Conservation (phyloP, 2,113 vertebrate species). For the Hylia prasina region DNA sequence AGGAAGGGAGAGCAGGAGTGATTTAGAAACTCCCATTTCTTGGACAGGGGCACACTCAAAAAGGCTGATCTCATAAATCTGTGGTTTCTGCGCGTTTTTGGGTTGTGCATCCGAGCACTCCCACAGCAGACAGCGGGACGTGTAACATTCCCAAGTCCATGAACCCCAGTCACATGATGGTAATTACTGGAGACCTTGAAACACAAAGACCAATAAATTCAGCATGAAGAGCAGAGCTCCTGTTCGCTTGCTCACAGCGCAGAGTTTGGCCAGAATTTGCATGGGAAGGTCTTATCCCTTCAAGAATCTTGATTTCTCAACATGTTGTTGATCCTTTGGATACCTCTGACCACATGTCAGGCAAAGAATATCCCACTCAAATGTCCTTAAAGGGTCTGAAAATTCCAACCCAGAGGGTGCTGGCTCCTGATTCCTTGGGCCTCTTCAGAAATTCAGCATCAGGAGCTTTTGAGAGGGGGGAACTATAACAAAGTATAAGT, state of each 20-base stretch:
- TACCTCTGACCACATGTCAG: background rate
- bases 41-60: background rate
- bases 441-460: background rate
- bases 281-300: background rate
- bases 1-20: background rate
- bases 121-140: constrained; percentile 30
- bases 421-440: background rate
- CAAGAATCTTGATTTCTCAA: constrained; percentile 31
- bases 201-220: constrained; percentile 44
- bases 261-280: background rate
- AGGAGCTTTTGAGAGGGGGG: background rate
- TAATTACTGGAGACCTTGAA: constrained; percentile 58
- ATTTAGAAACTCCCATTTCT: constrained; percentile 10
- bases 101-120: background rate
- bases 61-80: constrained; percentile 34
- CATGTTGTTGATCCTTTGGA: background rate
- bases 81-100: constrained; percentile 23
- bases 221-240: constrained; percentile 21
- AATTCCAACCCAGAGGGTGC: background rate
- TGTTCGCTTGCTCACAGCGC: background rate
- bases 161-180: constrained; percentile 35
- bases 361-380: background rate
- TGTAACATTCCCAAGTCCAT: constrained; percentile 54
- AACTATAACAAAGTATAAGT: background rate
- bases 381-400: background rate